A percentile compares a stretch with the other conserved stretches of the same genome.
phyloP scores from a whole-genome alignment of 1,140 invertebrate species.

The Trichonephila inaurata region DNA sequence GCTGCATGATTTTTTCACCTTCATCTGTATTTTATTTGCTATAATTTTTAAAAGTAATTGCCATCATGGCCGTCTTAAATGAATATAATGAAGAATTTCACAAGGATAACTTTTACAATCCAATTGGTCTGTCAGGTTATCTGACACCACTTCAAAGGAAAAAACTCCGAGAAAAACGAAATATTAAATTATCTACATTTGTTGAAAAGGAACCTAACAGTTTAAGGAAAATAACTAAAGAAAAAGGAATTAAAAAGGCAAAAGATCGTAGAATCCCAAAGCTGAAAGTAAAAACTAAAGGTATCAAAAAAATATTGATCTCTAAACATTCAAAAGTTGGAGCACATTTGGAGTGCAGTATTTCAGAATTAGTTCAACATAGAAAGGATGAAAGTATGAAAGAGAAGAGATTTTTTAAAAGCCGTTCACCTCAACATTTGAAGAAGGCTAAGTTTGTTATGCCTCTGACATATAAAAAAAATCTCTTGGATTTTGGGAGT shows the following conservation, averaged over 20 bases:
- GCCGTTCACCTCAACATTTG: conserved; percentile 44
- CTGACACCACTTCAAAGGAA: conserved; percentile 56
- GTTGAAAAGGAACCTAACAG: not conserved
- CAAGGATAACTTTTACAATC: conserved; percentile 30
- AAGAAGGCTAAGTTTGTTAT: conserved; percentile 40
- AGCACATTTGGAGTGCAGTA: not conserved
- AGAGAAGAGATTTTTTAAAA: conserved; percentile 54
- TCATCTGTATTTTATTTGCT: no score
- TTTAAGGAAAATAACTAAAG: not conserved
- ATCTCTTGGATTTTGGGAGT: not conserved
- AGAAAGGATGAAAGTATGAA: not conserved
- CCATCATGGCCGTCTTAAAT: not conserved
- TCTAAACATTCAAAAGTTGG: not conserved
- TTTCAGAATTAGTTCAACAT: not conserved
- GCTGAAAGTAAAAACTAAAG: not conserved
- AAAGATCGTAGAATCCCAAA: not conserved
- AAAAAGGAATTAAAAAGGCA: conserved; percentile 9
- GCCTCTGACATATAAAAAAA: not conserved
- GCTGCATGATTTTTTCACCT: no score
- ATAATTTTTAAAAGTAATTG: no score
- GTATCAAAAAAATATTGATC: not conserved
- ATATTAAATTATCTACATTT: not conserved
- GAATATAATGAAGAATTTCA: not conserved
- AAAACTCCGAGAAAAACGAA: conserved; percentile 42
- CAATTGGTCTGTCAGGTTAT: not conserved